Evolutionary conservation across 2,113 vertebrate genomes (phyloP), one percentile per base, ranked within the genome.

Genomic region (Lipophrys pholis): DNA sequence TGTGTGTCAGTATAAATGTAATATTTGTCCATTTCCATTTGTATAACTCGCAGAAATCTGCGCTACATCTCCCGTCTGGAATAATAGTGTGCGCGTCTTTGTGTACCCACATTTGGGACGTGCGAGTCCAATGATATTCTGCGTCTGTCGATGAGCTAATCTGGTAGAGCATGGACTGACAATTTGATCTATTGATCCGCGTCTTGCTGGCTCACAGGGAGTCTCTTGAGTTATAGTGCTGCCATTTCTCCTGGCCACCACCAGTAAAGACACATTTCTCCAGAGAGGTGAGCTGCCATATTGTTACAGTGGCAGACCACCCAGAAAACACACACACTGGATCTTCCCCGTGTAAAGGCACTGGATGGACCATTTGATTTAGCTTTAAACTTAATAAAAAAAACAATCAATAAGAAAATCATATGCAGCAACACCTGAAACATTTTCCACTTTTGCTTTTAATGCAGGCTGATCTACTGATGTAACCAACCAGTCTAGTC

Each of bases 151-250:
- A 89, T 85, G 87, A 88, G 85, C 77, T 88, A 84, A 91, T 92
- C 82, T 83, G 78, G 76, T 73, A 69, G 78, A 76, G 87, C 76
- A 80, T 16, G 57, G 64, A 87, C 78, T 81, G 81, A 90, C 88
- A 90, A 82, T 90, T 88, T 92, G 88, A 90, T 89, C 78, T 87
- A 92, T 91, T 85, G 88, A 90, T 84, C 74, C 63, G 71, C 30
- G 65, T 88, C 71, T 79, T 67, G 75, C 81, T 38, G 70, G 67
- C 82, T 84, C 78, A 48, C 66, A 58, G 69, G 61, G 67, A 84
- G 80, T 62, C 76, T 84, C 62, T 30, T 91, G 89, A 89, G 85
- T 90, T 90, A 89, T 86, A 59, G 74, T 3, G 55, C 79, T 83
- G 82, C 84, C 88, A 86, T 84, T 64, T 76, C 67, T 80, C 51